phyloP scores from a whole-genome alignment of 2,113 vertebrate genomes.

The Malurus cyaneus region DNA sequence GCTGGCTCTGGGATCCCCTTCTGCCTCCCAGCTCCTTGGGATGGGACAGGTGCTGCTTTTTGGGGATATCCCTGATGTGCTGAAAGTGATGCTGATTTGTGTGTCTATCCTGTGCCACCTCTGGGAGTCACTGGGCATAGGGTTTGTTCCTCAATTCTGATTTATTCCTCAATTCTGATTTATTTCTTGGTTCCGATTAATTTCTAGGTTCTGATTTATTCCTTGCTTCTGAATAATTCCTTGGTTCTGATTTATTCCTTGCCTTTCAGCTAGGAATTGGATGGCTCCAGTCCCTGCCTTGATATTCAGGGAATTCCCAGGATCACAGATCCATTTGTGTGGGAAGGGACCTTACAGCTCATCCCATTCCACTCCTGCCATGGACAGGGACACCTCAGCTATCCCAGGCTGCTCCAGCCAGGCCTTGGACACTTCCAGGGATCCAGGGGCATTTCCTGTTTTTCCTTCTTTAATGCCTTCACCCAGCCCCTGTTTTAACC shows the following conservation, averaged over 20 bases:
- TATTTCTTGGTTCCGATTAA: no score
- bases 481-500: neutral
- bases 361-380: neutral
- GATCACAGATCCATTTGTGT: neutral
- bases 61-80: neutral
- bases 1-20: neutral
- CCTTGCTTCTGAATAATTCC: neutral
- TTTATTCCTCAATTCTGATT: neutral
- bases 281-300: neutral
- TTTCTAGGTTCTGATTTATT: neutral
- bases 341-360: neutral
- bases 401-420: accelerated
- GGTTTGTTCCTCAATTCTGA: neutral
- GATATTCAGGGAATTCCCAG: neutral
- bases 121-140: neutral
- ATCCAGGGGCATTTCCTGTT: neutral
- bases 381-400: neutral
- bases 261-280: neutral
- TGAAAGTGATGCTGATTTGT: neutral
- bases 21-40: neutral
- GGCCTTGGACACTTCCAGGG: neutral
- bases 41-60: neutral
- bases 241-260: neutral
- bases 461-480: neutral
- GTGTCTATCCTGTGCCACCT: neutral